Evolutionary conservation across 2,888 invertebrate genomes (phyloP), one percentile per base, ranked within the genome.

Genomic region (Globia sparganii): DNA sequence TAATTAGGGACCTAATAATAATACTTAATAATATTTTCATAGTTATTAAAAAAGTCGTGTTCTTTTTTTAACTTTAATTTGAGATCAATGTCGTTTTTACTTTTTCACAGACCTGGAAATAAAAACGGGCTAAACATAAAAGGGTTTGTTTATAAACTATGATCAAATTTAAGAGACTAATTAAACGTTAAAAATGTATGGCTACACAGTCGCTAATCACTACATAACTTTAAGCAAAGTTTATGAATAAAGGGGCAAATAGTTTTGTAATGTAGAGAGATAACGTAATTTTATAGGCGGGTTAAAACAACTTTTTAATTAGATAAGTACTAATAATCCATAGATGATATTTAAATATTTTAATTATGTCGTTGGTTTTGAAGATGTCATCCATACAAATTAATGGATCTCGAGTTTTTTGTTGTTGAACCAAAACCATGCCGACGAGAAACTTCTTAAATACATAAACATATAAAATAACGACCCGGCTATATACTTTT

Each of bases 1-100:
- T 85, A 59, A 81, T 77, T 77, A 75, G 56, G 25, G 58, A 71
- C 11, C 43, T 69, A 69, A 73, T 58, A 70, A 75, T 70, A 31
- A 70, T 62, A 34, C 28, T 21, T 62, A 69, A 81, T 56, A 71
- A 74, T 65, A 58, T 68, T 74, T 40, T 58, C 21, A n/a, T 37
- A 37, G 58, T 56, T 56, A 53, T 56, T 56, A 43, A 25, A 13
- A 34, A 40, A 25, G 13, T 31, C 8, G 8, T 25, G 18, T 59
- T 31, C 9, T 46, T 31, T 31, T 28, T 66, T 66, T 46, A 31
- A 31, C 15, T 4, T n/a, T n/a, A n/a, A 46, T 66, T 61, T 34
- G 34, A 40, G 21, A n/a, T 64, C 15, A 28, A 56, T 49, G 46
- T 21, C 15, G 18, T 34, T 56, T 75, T 25, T 3, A 21, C 13